Evolutionary conservation across 2,888 invertebrate genomes (phyloP).

Genomic region (Drosophila rubida): DNA sequence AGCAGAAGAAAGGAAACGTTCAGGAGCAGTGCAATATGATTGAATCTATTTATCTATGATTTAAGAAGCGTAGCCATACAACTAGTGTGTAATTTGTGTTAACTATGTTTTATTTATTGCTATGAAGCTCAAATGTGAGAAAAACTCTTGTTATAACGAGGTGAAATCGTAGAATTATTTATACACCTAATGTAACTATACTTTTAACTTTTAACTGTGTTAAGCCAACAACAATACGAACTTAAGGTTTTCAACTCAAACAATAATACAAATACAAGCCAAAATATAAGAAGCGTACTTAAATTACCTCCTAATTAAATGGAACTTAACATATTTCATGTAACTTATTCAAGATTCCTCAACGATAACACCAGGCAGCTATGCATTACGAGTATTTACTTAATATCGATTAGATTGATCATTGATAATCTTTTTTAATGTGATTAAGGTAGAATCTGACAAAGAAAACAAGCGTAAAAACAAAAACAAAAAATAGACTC

Average conservation of each 20-base stretch:
- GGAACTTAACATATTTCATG: conserved; percentile 38
- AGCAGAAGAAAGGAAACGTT: neutral
- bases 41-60: conserved; percentile 20
- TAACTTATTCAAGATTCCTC: neutral
- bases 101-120: neutral
- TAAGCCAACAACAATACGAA: conserved; percentile 1
- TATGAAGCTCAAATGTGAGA: conserved; percentile 18
- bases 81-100: conserved; percentile 6
- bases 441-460: conserved; percentile 8
- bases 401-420: conserved; percentile 7
- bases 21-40: conserved; percentile 35
- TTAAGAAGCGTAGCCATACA: conserved; percentile 1
- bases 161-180: conserved; percentile 26
- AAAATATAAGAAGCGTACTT: conserved; percentile 53
- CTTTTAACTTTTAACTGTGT: conserved; percentile 5
- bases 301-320: conserved; percentile 40
- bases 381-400: conserved; percentile 1
- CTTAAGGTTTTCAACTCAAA: conserved; percentile 36
- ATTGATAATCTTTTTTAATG: conserved; percentile 10
- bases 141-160: conserved; percentile 17
- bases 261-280: conserved; percentile 47
- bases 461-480: neutral
- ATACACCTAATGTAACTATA: conserved; percentile 6
- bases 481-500: conserved; percentile 12
- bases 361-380: neutral